Evolutionary conservation across 2,113 vertebrate species (phyloP).

Genomic region (Eubucco bourcierii): DNA sequence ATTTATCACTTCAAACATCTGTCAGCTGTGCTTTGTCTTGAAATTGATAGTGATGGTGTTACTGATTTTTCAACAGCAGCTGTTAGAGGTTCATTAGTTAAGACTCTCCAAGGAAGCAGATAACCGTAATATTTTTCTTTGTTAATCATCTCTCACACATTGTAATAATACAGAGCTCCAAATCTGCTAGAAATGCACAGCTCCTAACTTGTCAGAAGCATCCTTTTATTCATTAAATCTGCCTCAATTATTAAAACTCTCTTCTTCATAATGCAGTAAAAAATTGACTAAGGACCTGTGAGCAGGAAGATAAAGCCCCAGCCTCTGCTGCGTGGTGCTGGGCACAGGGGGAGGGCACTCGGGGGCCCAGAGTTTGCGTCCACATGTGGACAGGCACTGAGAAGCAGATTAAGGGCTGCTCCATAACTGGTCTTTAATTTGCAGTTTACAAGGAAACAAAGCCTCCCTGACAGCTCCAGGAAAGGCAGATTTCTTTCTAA

Average conservation of each 20-base stretch:
- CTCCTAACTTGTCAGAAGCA: slow-evolving; percentile 32
- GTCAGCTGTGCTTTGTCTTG: slow-evolving; percentile 78
- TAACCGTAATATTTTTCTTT: slow-evolving; percentile 80
- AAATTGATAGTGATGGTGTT: slow-evolving; percentile 72
- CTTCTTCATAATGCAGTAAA: slow-evolving; percentile 21
- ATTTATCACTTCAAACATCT: slow-evolving; percentile 80
- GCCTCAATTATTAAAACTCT: slow-evolving; percentile 63
- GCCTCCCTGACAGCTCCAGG: not conserved
- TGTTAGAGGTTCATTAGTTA: slow-evolving; percentile 79
- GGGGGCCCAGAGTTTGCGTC: not conserved
- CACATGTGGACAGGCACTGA: not conserved
- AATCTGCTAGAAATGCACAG: slow-evolving; percentile 56
- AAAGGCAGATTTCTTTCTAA: not conserved
- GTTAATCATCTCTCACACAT: slow-evolving; percentile 75
- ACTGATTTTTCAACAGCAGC: slow-evolving; percentile 75
- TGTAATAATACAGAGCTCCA: slow-evolving; percentile 66
- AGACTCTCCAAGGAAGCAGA: slow-evolving; percentile 73
- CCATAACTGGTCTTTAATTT: slow-evolving; percentile 50
- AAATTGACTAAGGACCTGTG: slow-evolving; percentile 21
- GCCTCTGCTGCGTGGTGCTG: not conserved
- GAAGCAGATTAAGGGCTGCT: slow-evolving; percentile 5
- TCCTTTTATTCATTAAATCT: slow-evolving; percentile 66
- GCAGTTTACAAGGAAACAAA: slow-evolving; percentile 10
- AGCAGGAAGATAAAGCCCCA: slow-evolving; percentile 6
- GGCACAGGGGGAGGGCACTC: not conserved